These are phyloP conservation scores for Zaprionus africanus DNA, from an alignment of 1,140 invertebrate genomes.

Conservation along the genomic window DNA sequence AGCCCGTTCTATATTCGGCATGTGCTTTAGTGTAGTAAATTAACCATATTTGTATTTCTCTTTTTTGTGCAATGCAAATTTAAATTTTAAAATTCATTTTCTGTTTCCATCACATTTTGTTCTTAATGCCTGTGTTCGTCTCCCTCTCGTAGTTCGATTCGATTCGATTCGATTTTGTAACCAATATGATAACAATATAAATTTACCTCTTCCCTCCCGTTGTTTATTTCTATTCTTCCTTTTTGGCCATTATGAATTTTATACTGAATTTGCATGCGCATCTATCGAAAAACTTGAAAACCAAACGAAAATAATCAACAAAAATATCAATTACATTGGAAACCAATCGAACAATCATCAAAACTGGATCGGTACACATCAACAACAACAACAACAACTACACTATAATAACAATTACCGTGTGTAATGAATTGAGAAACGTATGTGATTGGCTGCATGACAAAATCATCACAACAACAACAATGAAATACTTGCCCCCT, in stretches of 20 bases:
- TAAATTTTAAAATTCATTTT: neutral
- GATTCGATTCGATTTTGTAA: neutral
- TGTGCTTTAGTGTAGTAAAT: constrained; percentile 23
- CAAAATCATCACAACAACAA: neutral
- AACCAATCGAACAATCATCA: constrained; percentile 37
- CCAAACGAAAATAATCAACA: constrained; percentile 24
- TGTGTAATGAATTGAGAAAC: constrained; percentile 65
- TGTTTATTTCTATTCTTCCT: neutral
- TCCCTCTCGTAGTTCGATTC: neutral
- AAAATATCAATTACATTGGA: constrained; percentile 40
- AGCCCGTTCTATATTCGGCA: neutral
- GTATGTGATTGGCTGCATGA: constrained; percentile 23
- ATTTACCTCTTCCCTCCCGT: constrained; percentile 24
- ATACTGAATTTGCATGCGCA: constrained; percentile 39
- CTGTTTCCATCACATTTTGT: neutral
- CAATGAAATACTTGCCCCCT: neutral
- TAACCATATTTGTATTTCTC: neutral
- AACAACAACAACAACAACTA: constrained; percentile 40
- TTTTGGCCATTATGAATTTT: constrained; percentile 5
- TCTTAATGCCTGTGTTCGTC: neutral
- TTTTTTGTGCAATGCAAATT: neutral
- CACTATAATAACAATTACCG: constrained; percentile 47
- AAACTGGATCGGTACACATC: constrained; percentile 45
- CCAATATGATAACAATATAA: constrained; percentile 21
- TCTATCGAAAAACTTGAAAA: constrained; percentile 28